Conservation (phyloP, 2,797 vertebrate species). For the Todus mexicanus region DNA sequence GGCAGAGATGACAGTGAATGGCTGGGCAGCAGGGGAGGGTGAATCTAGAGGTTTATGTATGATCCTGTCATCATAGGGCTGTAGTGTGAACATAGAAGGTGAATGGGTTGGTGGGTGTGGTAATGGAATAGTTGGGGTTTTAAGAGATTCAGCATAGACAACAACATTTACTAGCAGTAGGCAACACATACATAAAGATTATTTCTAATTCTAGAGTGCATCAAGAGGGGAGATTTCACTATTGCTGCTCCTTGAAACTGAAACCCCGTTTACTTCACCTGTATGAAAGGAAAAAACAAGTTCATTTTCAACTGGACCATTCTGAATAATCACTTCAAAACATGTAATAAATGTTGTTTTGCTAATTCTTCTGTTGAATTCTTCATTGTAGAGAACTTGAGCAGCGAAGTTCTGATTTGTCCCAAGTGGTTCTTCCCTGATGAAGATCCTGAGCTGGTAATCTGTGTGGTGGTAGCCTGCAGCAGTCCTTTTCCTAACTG, state of each 20-base stretch:
- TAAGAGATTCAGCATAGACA: neutral
- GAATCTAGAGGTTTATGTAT: neutral
- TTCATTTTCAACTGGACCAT: neutral
- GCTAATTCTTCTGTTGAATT: conserved; percentile 56
- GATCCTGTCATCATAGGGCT: fast-evolving
- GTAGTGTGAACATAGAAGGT: neutral
- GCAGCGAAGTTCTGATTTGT: conserved; percentile 42
- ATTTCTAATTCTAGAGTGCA: neutral
- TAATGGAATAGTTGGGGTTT: neutral
- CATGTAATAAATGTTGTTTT: neutral
- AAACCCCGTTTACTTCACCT: neutral
- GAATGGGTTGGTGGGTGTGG: neutral
- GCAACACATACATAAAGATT: neutral
- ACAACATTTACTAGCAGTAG: neutral
- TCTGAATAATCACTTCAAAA: neutral
- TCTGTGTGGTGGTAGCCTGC: conserved; percentile 43
- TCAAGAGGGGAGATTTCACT: neutral
- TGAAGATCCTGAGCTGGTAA: conserved; percentile 64
- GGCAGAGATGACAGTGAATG: neutral
- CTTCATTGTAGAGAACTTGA: conserved; percentile 66
- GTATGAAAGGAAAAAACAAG: neutral
- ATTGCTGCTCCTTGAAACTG: neutral
- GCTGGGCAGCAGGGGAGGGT: neutral
- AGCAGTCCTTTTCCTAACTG: conserved; percentile 12
- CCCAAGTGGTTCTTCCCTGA: conserved; percentile 21